A percentile compares a stretch with the other conserved stretches of the same genome.
These are phyloP conservation scores for Melanotaenia maccullochi DNA, from an alignment of 2,797 vertebrate species.

Conservation along the genomic window DNA sequence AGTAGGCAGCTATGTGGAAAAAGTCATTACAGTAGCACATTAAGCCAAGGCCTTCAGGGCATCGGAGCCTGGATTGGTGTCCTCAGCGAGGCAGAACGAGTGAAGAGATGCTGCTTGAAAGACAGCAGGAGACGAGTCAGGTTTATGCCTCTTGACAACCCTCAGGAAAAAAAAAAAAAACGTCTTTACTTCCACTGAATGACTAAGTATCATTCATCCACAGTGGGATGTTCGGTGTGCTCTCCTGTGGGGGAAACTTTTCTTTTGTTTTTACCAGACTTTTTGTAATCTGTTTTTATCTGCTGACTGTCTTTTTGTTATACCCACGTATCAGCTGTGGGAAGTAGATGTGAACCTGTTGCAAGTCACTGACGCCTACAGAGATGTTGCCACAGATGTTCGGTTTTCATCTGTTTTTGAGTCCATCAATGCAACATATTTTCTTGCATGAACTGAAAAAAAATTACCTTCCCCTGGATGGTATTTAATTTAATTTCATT, in stretches of 20 bases:
- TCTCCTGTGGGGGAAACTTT: neutral
- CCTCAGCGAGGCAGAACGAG: slow-evolving; percentile 53
- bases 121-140: slow-evolving; percentile 26
- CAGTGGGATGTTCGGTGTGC: neutral
- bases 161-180: slow-evolving; percentile 3
- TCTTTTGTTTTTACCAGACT: neutral
- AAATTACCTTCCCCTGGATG: no score
- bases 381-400: neutral
- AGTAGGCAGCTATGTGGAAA: slow-evolving; percentile 67
- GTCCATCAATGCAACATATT: neutral
- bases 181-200: neutral
- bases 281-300: neutral
- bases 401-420: neutral
- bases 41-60: slow-evolving; percentile 59
- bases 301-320: neutral
- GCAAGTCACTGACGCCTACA: neutral
- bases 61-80: slow-evolving; percentile 36
- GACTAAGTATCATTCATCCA: slow-evolving; percentile 18
- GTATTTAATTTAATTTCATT: no score
- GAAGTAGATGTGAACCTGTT: neutral
- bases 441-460: neutral
- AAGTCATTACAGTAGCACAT: slow-evolving; percentile 71
- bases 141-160: slow-evolving; percentile 14
- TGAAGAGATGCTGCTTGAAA: slow-evolving; percentile 36
- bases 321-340: neutral